Base-by-base conservation (phyloP, 2,888 invertebrate species). In the Biston stratarius region DNA sequence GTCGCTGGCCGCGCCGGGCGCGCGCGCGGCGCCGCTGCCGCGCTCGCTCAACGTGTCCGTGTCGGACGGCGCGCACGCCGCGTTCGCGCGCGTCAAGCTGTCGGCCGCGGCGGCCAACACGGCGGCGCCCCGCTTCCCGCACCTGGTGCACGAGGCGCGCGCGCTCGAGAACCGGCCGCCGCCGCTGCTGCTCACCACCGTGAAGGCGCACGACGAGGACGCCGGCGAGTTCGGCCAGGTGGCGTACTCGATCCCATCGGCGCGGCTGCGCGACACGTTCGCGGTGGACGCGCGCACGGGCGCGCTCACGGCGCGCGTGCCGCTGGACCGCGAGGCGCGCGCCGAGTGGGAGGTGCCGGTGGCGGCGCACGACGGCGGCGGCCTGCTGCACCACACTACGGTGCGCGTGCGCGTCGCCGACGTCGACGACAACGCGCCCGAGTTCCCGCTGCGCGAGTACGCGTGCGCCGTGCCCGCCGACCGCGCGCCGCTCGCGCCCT, bases 51-150 rank as follows among this genome's bases (percentile, higher is more conserved):
- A 99, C 93, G 96, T 99, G 42, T 99, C 99, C 0, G 99, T 98
- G 47, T 97, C 98, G 63, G 99, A 99, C 93, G 99, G 99, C 42
- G 98, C 99, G 45, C 99, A 98, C 91, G 98, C 98, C 8, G 97
- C 96, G 74, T 99, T 97, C 89, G 96, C 98, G 0, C 94, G 97
- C 73, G 95, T 97, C 14, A 97, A 97, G 91, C 96, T 98, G 57
- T 95, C 96, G 79, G 95, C 97, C 71, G 91, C 97, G 67, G 96
- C 97, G 9, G 96, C 97, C 70, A 99, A 99, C 92, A 81, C 94
- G 95, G 74, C 95, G 96, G 85, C 96, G 75, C 99, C 99, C 10
- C 94, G 95, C 71, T 99, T 99, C 88, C 95, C 96, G 14, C 96
- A 97, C 82, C 92, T 96, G 0, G 94, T 96, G 67, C 96, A 98